phyloP scores from a whole-genome alignment of 64 coral and sea anemone species.

The Exaiptasia diaphana region DNA sequence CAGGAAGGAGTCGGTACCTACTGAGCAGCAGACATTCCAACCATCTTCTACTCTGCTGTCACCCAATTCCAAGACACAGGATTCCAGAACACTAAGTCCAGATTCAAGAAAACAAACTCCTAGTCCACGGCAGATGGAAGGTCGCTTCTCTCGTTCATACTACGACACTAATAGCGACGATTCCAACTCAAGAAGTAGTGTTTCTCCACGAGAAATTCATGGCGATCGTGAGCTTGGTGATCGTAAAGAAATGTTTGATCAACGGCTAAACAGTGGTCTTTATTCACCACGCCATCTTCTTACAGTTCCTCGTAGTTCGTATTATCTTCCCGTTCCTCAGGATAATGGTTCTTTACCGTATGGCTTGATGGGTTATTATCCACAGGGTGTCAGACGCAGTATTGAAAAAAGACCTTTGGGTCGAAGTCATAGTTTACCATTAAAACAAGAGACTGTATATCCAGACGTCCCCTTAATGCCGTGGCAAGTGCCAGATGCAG shows the following conservation, averaged over 20 bases:
- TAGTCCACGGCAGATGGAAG: too few species aligned
- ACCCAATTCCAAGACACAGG: neutral
- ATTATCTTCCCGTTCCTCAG: neutral
- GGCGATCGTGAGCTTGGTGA: neutral
- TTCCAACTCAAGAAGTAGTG: neutral
- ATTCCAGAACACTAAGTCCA: neutral
- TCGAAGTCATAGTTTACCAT: conserved; percentile 7
- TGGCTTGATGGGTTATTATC: neutral
- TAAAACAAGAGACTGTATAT: neutral
- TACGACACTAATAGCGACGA: neutral
- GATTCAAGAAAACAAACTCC: too few species aligned
- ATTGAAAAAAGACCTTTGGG: conserved; percentile 6
- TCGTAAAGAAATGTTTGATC: neutral
- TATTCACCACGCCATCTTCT: too few species aligned
- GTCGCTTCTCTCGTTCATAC: too few species aligned
- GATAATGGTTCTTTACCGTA: neutral
- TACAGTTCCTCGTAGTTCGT: too few species aligned
- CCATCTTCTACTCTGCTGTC: neutral
- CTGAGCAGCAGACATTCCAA: neutral
- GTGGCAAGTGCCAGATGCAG: neutral
- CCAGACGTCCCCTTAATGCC: neutral
- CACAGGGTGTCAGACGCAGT: neutral
- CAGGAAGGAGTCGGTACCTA: neutral
- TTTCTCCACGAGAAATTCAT: neutral
- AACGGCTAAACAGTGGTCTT: too few species aligned